These are phyloP conservation scores for Chelonoidis abingdonii DNA, from an alignment of 2,113 vertebrate genomes.

Conservation along the genomic window DNA sequence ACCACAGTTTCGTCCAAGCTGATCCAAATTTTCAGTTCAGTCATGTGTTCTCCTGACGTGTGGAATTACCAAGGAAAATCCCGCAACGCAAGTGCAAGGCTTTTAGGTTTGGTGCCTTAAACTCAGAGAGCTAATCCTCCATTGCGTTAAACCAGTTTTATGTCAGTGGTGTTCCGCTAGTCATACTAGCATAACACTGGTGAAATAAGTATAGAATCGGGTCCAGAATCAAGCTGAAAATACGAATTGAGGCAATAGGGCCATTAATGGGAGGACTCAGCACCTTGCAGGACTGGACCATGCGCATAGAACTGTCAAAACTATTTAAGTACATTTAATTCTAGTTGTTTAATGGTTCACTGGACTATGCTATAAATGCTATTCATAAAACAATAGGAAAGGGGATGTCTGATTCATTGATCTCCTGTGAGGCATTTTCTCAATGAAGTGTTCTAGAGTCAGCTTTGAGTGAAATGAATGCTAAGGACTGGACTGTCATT, in stretches of 20 bases:
- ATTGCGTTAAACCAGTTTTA: background rate
- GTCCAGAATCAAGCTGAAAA: background rate
- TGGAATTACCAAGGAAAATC: background rate
- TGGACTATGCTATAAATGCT: background rate
- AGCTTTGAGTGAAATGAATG: background rate
- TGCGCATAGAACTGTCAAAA: background rate
- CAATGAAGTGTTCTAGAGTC: accelerated
- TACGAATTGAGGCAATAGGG: background rate
- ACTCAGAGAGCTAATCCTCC: background rate
- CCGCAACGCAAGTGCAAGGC: background rate
- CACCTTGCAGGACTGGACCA: background rate
- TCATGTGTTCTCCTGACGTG: background rate
- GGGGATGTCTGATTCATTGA: background rate
- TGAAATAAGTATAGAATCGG: background rate
- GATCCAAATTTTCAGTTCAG: background rate
- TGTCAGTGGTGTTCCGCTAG: background rate
- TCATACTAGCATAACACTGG: background rate
- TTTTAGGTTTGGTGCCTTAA: background rate
- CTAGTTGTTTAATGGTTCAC: background rate
- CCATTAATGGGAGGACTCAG: background rate
- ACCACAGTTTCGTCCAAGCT: background rate
- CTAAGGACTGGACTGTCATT: background rate
- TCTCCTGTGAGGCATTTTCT: background rate
- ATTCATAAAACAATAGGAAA: background rate
- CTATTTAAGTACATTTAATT: background rate